These are phyloP conservation scores for Hippopotamus amphibius DNA, from an alignment of 2,113 vertebrate species.

Conservation along the genomic window DNA sequence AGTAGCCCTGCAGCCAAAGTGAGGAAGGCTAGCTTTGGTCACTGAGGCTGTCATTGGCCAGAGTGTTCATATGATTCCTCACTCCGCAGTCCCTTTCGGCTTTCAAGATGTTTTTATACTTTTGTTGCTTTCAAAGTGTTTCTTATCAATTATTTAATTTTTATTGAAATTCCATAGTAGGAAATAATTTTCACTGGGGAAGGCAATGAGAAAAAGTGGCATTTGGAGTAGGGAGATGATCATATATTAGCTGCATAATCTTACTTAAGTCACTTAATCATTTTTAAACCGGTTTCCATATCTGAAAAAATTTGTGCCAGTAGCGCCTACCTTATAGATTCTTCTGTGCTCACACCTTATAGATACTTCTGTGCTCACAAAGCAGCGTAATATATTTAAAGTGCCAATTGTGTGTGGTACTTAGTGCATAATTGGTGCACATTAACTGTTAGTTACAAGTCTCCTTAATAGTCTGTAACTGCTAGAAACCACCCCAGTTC, in stretches of 20 bases:
- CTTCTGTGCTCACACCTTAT: not conserved
- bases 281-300: not conserved
- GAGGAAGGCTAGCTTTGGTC: not conserved
- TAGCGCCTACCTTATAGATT: not conserved
- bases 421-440: not conserved
- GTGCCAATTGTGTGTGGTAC: not conserved
- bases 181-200: not conserved
- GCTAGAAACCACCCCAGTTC: not conserved
- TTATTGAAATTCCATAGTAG: not conserved
- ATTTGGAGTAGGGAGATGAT: not conserved
- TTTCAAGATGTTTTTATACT: not conserved
- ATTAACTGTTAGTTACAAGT: not conserved
- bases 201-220: not conserved
- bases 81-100: not conserved
- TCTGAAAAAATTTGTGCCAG: not conserved
- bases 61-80: not conserved
- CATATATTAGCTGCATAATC: not conserved
- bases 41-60: not conserved
- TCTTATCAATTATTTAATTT: constrained; percentile 8
- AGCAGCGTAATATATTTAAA: not conserved
- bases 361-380: not conserved
- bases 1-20: not conserved
- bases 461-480: not conserved
- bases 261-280: not conserved
- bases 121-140: not conserved